Percentiles rank a stretch among this genome's conserved stretches.
These are phyloP conservation scores for Lacanobia oleracea DNA, from an alignment of 2,888 invertebrate species.

Conservation along the genomic window DNA sequence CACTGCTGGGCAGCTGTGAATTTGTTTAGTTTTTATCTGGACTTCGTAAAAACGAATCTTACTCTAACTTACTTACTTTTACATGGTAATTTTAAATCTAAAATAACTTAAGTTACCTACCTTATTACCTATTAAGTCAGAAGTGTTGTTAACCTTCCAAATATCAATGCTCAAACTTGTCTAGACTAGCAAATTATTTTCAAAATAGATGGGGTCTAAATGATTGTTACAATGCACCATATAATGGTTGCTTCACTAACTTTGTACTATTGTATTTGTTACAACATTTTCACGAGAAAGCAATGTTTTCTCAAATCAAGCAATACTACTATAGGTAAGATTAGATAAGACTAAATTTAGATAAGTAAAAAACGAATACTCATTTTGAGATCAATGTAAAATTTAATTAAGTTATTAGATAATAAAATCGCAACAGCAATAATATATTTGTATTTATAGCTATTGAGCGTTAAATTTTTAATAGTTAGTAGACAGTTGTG, in stretches of 20 bases:
- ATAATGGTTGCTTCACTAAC: conserved; percentile 84
- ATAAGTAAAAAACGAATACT: conserved; percentile 87
- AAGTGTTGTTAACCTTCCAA: conserved; percentile 61
- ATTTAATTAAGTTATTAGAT: conserved; percentile 76
- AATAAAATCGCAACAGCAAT: conserved; percentile 89
- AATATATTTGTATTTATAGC: conserved; percentile 90
- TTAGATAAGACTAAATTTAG: conserved; percentile 83
- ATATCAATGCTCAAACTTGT: conserved; percentile 64
- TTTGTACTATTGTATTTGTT: conserved; percentile 81
- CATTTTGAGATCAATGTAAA: conserved; percentile 88
- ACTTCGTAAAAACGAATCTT: conserved; percentile 39
- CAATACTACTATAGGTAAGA: conserved; percentile 88
- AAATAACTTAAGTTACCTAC: neutral
- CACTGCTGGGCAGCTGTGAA: neutral
- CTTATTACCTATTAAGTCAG: conserved; percentile 34
- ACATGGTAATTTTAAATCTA: conserved; percentile 1
- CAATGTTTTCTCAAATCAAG: conserved; percentile 88
- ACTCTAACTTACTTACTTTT: conserved; percentile 35
- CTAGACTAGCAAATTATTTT: conserved; percentile 65
- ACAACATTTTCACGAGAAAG: conserved; percentile 83
- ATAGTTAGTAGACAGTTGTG: conserved; percentile 88
- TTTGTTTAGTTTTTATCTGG: conserved; percentile 11
- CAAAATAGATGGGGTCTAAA: conserved; percentile 70
- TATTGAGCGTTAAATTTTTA: conserved; percentile 90
- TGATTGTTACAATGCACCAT: conserved; percentile 83